Base-by-base conservation (phyloP, 2,113 vertebrate genomes). In the Vicugna pacos region DNA sequence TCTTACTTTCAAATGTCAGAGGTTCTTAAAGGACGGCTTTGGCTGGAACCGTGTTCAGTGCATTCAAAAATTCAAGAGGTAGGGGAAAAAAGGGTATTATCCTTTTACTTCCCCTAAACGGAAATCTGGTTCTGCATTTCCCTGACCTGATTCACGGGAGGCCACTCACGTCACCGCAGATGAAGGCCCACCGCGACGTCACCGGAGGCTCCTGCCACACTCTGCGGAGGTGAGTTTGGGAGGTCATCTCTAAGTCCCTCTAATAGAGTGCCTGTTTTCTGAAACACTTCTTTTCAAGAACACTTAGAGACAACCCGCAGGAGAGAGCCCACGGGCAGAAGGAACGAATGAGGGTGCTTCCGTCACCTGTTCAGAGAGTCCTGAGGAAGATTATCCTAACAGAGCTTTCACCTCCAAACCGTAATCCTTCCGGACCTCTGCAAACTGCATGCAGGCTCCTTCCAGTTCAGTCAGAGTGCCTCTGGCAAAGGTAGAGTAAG, bases 201-300 rank as follows among this genome's bases (percentile, higher is more conserved):
- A 85, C 72, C 88, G 24, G 13, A 12, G 97, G 94, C 84, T 96
- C 97, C 98, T 95, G 88, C 97, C 86, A 94, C 72, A 96, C 95
- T 96, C 93, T 86, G 60, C 72, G 77, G 93, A 97, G 94, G 87
- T 86, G 90, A 95, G 92, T 87, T 96, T 90, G 88, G 64, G 0
- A 96, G 92, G 85, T 82, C 75, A 92, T 94, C 97, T 95, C 97
- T 96, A 98, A 97, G 96, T 98, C 96, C 91, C 97, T 83, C 91
- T 87, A 97, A 98, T 93, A 98, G 75, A 85, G 95, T 73, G 92
- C 65, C 91, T 4, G 5, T 54, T 97, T 54, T 97, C 97, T 97
- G 96, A 98, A 97, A 98, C 90, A 87, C 46, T 35, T 88, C 69
- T 69, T 94, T 98, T 97, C 98, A 96, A 98, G 95, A 97, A 95